Evolutionary conservation across 1,140 invertebrate species (phyloP).

Genomic region (Drosophila sturtevanti): DNA sequence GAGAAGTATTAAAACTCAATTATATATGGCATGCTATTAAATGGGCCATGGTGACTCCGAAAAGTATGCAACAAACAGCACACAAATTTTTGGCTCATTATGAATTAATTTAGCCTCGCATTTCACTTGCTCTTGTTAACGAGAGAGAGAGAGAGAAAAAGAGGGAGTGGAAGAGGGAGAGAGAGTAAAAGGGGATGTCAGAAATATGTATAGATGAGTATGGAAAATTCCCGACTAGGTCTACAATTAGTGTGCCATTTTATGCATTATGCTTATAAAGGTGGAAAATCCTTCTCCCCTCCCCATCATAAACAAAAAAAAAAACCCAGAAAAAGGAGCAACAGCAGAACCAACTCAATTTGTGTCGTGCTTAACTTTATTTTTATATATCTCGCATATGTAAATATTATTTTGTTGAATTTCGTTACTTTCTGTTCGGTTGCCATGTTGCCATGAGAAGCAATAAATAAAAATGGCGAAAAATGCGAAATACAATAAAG

Average conservation of each 20-base stretch:
- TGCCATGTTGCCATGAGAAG: constrained; percentile 61
- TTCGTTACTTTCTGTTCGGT: constrained; percentile 25
- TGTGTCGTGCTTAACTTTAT: constrained; percentile 37
- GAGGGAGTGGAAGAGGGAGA: neutral
- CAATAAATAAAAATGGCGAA: constrained; percentile 75
- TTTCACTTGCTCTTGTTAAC: constrained; percentile 35
- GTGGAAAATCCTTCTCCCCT: constrained; percentile 4
- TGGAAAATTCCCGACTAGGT: constrained; percentile 33
- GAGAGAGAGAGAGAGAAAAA: neutral
- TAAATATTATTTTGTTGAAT: neutral
- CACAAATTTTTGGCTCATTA: constrained; percentile 50
- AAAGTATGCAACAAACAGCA: constrained; percentile 41
- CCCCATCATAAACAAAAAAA: neutral
- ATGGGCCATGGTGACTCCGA: constrained; percentile 37
- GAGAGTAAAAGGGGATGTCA: too few relatives aligned
- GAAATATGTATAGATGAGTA: too few relatives aligned
- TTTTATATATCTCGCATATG: constrained; percentile 9
- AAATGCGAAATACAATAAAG: constrained; percentile 79
- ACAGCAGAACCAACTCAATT: constrained; percentile 28
- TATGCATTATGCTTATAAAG: constrained; percentile 72
- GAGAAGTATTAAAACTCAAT: constrained; percentile 66
- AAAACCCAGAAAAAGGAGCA: neutral
- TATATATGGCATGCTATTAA: constrained; percentile 74
- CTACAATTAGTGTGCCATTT: constrained; percentile 61
- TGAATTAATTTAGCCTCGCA: constrained; percentile 73